Evolutionary conservation across 2,113 vertebrate genomes (phyloP).

Genomic region (Symphodus melops): DNA sequence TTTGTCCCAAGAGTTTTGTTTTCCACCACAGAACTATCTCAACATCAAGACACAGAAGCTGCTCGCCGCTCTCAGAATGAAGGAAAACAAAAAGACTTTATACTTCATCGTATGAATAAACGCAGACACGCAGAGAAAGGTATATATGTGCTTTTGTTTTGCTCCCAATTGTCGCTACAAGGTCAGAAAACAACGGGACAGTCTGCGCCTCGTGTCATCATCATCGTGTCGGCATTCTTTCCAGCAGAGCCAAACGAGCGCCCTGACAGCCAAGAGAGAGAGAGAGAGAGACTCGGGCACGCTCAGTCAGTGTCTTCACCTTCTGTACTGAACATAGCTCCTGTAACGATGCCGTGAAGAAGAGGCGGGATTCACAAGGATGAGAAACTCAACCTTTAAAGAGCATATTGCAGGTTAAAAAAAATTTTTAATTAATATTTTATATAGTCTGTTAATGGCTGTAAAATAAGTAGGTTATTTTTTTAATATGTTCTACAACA

Average conservation of each 20-base stretch:
- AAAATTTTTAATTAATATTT: no score
- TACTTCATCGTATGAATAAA: background rate
- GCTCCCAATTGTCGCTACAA: background rate
- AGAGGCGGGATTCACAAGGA: background rate
- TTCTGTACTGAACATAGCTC: slow-evolving; percentile 5
- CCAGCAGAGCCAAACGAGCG: background rate
- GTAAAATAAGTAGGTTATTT: no score
- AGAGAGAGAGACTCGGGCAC: slow-evolving; percentile 2
- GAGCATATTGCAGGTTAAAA: no score
- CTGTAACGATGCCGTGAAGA: slow-evolving; percentile 35
- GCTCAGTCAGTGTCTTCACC: background rate
- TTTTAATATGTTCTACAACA: no score
- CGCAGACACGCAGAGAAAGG: background rate
- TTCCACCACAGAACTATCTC: background rate
- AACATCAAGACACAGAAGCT: background rate
- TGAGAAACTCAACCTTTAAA: background rate
- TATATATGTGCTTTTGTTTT: slow-evolving; percentile 9
- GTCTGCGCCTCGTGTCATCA: slow-evolving; percentile 29
- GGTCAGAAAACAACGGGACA: slow-evolving; percentile 20
- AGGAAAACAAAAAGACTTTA: background rate
- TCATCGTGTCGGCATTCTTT: slow-evolving; percentile 1
- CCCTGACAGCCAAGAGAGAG: slow-evolving; percentile 17
- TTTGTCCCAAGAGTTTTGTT: background rate
- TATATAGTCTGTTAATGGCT: no score
- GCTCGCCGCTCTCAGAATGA: background rate